phyloP scores from a whole-genome alignment of 2,888 invertebrate species.

The Diploptera punctata region DNA sequence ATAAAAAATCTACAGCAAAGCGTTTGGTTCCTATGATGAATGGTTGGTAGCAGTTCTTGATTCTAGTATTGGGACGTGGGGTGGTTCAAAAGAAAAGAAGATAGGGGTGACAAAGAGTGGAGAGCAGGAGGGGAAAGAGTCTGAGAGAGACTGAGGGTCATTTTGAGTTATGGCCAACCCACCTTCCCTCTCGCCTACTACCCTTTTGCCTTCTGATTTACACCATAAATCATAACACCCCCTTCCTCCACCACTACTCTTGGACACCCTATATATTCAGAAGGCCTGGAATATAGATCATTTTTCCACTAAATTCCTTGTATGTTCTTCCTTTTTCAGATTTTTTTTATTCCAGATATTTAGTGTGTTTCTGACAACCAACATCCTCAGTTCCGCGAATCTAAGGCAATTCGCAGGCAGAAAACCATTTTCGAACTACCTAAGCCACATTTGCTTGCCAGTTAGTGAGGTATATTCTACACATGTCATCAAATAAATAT shows the following conservation, averaged over 20 bases:
- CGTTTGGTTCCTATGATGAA: constrained; percentile 32
- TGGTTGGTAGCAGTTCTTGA: constrained; percentile 36
- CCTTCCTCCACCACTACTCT: constrained; percentile 20
- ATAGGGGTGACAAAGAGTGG: constrained; percentile 10
- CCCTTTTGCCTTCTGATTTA: constrained; percentile 40
- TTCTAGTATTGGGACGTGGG: constrained; percentile 21
- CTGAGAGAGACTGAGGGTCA: constrained; percentile 32
- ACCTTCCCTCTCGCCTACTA: constrained; percentile 29
- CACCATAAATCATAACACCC: constrained; percentile 38
- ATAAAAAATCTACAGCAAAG: constrained; percentile 23
- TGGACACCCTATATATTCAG: constrained; percentile 32
- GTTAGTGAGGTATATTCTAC: too few species aligned
- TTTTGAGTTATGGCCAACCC: constrained; percentile 37
- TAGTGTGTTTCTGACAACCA: constrained; percentile 3
- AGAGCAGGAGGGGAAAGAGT: constrained; percentile 1
- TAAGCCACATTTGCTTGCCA: too few species aligned
- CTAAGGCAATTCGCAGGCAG: neutral
- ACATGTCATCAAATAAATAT: too few species aligned
- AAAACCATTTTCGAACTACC: too few species aligned
- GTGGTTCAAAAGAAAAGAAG: constrained; percentile 22
- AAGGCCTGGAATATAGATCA: constrained; percentile 32
- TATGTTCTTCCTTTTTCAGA: neutral
- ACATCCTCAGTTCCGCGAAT: neutral
- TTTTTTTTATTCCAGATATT: constrained; percentile 12
- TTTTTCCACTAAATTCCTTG: constrained; percentile 33